Evolutionary conservation across 2,113 vertebrate genomes (phyloP).

Genomic region (Upupa epops): DNA sequence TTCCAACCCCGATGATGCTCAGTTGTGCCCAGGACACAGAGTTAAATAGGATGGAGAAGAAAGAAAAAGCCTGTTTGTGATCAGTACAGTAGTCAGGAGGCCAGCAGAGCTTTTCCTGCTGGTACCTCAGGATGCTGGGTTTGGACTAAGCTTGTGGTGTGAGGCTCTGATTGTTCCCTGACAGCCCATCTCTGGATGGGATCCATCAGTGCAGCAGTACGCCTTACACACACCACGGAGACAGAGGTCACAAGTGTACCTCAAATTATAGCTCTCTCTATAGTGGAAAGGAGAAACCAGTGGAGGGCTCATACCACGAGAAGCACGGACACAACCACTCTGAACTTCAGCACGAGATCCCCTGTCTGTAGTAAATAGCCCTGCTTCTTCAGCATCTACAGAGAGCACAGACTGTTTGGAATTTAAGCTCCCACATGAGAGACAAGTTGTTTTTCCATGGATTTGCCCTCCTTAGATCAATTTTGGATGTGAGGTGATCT

Average conservation of each 20-base stretch:
- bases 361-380: background rate
- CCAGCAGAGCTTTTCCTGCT: background rate
- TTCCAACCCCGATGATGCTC: accelerated
- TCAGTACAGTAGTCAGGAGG: background rate
- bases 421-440: background rate
- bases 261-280: background rate
- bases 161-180: background rate
- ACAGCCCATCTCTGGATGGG: no score
- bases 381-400: background rate
- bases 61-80: background rate
- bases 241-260: background rate
- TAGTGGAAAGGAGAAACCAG: background rate
- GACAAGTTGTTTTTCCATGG: background rate
- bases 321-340: background rate
- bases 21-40: accelerated
- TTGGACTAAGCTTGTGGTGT: background rate
- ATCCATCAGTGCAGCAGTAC: background rate
- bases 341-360: background rate
- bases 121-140: background rate
- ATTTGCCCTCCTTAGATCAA: background rate
- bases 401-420: background rate
- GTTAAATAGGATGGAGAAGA: background rate
- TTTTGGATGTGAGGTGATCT: background rate
- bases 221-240: background rate
- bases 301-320: background rate